Evolutionary conservation across 2,113 vertebrate genomes (phyloP).

Genomic region (Lycocorax pyrrhopterus): DNA sequence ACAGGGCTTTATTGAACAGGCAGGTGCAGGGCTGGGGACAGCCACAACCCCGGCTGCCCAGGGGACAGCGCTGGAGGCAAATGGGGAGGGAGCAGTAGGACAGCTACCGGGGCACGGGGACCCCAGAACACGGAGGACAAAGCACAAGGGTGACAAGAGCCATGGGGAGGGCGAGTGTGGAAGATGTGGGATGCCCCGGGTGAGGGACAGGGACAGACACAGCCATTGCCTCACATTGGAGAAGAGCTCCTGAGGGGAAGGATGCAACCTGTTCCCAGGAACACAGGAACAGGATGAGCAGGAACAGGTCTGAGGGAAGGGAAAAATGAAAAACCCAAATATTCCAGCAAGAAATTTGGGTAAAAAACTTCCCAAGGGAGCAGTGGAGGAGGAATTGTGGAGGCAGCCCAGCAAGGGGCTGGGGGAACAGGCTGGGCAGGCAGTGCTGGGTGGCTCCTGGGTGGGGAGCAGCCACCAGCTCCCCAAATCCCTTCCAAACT

Average conservation of each 20-base stretch:
- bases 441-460: neutral
- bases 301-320: neutral
- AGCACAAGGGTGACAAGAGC: neutral
- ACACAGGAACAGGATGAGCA: neutral
- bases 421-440: conserved; percentile 34
- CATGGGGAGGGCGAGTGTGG: rapidly evolving
- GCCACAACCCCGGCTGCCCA: rapidly evolving
- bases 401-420: neutral
- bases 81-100: neutral
- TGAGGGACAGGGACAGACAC: neutral
- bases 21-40: neutral
- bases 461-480: neutral
- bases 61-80: neutral
- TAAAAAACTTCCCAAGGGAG: conserved; percentile 50
- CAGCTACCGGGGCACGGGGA: neutral
- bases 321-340: neutral
- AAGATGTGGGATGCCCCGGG: neutral
- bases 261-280: neutral
- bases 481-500: neutral
- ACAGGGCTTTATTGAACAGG: conserved; percentile 14
- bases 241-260: neutral
- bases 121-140: neutral
- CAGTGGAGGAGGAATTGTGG: neutral
- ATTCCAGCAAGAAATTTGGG: conserved; percentile 26
- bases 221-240: rapidly evolving